A percentile compares a stretch with the other conserved stretches of the same genome.
These are phyloP conservation scores for Parasteatoda lunata DNA, from an alignment of 2,888 invertebrate genomes.

Conservation along the genomic window DNA sequence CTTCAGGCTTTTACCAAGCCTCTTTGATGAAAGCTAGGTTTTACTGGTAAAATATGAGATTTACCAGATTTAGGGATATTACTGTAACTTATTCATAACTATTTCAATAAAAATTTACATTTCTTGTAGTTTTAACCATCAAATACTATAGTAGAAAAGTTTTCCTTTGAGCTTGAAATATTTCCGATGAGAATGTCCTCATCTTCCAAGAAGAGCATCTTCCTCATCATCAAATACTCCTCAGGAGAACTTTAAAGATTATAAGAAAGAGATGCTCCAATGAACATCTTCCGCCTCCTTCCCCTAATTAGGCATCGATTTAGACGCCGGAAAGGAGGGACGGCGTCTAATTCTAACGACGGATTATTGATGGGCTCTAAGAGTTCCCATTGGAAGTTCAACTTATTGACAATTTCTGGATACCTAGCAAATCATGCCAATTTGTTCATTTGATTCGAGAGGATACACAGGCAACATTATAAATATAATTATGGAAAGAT, in stretches of 20 bases:
- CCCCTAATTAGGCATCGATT: constrained; percentile 54
- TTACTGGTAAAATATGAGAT: no score
- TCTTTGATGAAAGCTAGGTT: no score
- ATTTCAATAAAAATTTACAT: no score
- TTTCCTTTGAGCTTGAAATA: not conserved
- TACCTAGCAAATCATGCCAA: no score
- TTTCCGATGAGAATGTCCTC: not conserved
- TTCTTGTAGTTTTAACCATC: no score
- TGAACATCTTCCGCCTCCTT: not conserved
- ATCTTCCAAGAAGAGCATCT: not conserved
- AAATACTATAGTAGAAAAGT: no score
- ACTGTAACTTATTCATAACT: no score
- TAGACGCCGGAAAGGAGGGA: constrained; percentile 23
- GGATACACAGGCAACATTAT: no score
- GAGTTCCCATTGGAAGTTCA: constrained; percentile 22
- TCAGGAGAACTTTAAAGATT: constrained; percentile 1
- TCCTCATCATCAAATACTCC: not conserved
- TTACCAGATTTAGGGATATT: no score
- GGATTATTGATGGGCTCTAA: constrained; percentile 51
- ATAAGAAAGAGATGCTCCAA: not conserved
- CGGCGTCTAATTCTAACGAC: constrained; percentile 41
- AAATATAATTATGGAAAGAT: no score
- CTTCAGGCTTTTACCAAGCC: no score
- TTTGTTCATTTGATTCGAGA: no score
- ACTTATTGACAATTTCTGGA: not conserved